phyloP scores from a whole-genome alignment of 2,888 invertebrate species.

The Leistus spinibarbis region DNA sequence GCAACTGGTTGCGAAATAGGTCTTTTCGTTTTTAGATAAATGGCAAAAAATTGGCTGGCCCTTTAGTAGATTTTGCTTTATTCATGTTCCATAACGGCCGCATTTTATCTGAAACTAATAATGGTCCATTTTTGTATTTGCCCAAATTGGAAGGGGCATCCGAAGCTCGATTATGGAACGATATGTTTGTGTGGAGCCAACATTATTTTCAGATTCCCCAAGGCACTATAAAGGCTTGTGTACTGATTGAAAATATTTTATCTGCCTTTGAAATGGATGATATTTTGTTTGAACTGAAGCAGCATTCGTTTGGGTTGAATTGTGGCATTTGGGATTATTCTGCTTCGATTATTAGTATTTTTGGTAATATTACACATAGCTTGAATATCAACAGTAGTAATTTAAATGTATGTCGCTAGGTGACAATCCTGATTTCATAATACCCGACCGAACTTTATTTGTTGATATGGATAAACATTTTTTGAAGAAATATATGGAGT shows the following conservation, averaged over 20 bases:
- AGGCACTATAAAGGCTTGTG: conserved; percentile 72
- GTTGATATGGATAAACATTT: conserved; percentile 70
- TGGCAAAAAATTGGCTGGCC: conserved; percentile 67
- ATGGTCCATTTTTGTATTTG: conserved; percentile 74
- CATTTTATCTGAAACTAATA: conserved; percentile 60
- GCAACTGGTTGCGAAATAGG: not conserved
- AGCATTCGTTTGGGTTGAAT: conserved; percentile 73
- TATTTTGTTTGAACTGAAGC: conserved; percentile 68
- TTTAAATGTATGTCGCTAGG: conserved; percentile 53
- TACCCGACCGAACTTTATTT: conserved; percentile 73
- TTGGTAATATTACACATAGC: conserved; percentile 56
- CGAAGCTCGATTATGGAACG: conserved; percentile 73
- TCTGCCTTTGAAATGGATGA: conserved; percentile 73
- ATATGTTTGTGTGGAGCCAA: conserved; percentile 70
- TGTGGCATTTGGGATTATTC: conserved; percentile 80
- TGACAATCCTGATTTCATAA: conserved; percentile 62
- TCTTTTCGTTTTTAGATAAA: conserved; percentile 57
- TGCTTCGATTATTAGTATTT: conserved; percentile 69
- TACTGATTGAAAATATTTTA: conserved; percentile 73
- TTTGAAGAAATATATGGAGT: conserved; percentile 65
- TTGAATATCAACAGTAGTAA: not conserved
- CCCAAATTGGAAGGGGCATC: conserved; percentile 70
- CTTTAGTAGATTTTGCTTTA: conserved; percentile 72
- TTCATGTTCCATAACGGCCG: conserved; percentile 69
- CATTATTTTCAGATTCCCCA: conserved; percentile 61